These are phyloP conservation scores for Aphodius sticticus DNA, from an alignment of 2,888 invertebrate species.

Conservation along the genomic window DNA sequence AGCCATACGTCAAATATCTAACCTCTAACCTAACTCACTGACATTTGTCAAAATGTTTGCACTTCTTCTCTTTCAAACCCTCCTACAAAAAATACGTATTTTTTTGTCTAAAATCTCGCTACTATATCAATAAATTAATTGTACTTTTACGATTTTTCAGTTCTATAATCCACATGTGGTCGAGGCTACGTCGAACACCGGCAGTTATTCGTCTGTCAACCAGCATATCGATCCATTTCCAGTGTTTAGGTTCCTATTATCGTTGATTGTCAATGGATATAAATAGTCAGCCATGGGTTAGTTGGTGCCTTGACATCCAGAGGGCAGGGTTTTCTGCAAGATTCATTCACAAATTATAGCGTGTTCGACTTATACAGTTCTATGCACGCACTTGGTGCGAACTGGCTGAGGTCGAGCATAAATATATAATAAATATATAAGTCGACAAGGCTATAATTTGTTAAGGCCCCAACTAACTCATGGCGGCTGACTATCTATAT, in stretches of 20 bases:
- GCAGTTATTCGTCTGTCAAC: constrained; percentile 69
- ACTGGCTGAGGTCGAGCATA: too few species aligned
- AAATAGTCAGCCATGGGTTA: too few species aligned
- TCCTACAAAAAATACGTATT: neutral
- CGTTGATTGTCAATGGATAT: too few species aligned
- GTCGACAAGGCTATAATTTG: too few species aligned
- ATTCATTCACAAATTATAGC: too few species aligned
- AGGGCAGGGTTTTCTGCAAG: too few species aligned
- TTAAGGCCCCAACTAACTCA: too few species aligned
- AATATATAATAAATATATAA: too few species aligned
- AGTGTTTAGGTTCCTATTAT: constrained; percentile 24
- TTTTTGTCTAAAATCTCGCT: neutral
- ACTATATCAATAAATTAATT: constrained; percentile 20
- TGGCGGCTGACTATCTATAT: too few species aligned
- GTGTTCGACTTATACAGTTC: too few species aligned
- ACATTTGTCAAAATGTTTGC: neutral
- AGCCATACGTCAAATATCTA: neutral
- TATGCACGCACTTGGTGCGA: too few species aligned
- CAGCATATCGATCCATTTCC: constrained; percentile 57
- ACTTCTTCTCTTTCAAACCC: neutral
- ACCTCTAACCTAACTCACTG: constrained; percentile 4
- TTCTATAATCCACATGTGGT: constrained; percentile 54
- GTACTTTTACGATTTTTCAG: constrained; percentile 49
- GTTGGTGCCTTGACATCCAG: too few species aligned
- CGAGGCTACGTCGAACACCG: constrained; percentile 58